A percentile compares a stretch with the other conserved stretches of the same genome.
phyloP scores from a whole-genome alignment of 2,113 vertebrate species.

The Laterallus jamaicensis region DNA sequence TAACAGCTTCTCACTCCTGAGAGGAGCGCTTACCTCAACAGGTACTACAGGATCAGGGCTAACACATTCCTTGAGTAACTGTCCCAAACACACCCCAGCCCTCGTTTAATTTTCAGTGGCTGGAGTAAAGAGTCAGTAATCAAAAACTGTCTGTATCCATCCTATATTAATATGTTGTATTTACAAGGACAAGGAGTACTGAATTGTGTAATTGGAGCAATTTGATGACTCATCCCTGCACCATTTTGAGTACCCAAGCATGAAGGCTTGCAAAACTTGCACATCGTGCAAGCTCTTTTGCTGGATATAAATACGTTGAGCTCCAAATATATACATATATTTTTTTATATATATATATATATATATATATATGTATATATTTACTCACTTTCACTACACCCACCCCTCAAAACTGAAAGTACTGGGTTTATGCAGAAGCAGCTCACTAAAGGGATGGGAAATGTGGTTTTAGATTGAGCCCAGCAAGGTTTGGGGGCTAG shows the following conservation, averaged over 20 bases:
- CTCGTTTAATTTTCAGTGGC: not conserved
- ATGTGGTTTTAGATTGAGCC: not conserved
- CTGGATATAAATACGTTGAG: not conserved
- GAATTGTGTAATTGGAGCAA: slow-evolving; percentile 11
- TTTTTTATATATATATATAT: too few relatives aligned
- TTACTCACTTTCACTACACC: not conserved
- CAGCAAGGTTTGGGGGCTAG: not conserved
- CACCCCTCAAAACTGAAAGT: not conserved
- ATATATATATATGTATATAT: too few relatives aligned
- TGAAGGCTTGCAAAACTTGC: not conserved
- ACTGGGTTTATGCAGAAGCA: not conserved
- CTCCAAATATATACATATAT: not conserved
- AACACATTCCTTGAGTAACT: not conserved
- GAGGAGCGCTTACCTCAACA: not conserved
- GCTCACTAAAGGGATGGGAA: not conserved
- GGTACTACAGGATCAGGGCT: not conserved
- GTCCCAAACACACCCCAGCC: not conserved
- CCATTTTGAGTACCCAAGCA: not conserved
- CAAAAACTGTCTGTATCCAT: not conserved
- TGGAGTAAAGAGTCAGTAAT: not conserved
- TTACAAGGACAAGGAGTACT: not conserved
- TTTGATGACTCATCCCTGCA: slow-evolving; percentile 34
- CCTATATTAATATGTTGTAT: not conserved
- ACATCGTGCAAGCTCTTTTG: not conserved
- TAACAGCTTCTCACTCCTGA: not conserved